Percentiles rank a stretch among this genome's conserved stretches.
Conservation (phyloP, 1,140 invertebrate genomes). For the Phymorhynchus buccinoides region DNA sequence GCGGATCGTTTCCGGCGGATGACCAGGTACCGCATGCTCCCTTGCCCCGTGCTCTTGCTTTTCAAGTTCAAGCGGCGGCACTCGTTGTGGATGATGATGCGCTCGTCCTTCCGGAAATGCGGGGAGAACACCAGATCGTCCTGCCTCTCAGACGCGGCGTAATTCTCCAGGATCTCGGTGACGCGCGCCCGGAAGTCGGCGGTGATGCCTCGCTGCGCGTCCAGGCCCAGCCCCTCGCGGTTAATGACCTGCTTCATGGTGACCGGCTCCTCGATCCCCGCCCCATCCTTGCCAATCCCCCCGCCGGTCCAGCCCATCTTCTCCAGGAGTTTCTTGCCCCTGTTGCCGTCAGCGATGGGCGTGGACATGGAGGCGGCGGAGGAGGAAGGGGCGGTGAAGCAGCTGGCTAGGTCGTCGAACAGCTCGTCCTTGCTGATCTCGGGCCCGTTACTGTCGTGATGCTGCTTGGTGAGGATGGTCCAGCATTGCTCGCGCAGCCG, state of each 20-base stretch:
- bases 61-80: slow-evolving; percentile 74
- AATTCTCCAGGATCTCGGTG: slow-evolving; percentile 57
- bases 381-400: background rate
- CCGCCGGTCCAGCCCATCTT: slow-evolving; percentile 88
- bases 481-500: slow-evolving; percentile 59
- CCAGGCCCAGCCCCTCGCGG: slow-evolving; percentile 61
- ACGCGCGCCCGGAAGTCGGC: slow-evolving; percentile 56
- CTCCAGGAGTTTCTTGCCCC: slow-evolving; percentile 82
- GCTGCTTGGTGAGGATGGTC: slow-evolving; percentile 77
- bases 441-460: slow-evolving; percentile 63
- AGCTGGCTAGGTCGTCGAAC: slow-evolving; percentile 73
- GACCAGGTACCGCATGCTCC: slow-evolving; percentile 73
- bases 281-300: slow-evolving; percentile 80
- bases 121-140: slow-evolving; percentile 80
- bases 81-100: slow-evolving; percentile 78
- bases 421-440: slow-evolving; percentile 60
- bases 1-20: slow-evolving; percentile 74
- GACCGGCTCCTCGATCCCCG: slow-evolving; percentile 81
- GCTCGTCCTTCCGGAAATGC: slow-evolving; percentile 82
- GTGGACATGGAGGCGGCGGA: slow-evolving; percentile 59
- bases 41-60: slow-evolving; percentile 77
- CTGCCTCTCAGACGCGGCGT: slow-evolving; percentile 59
- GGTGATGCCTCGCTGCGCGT: slow-evolving; percentile 52
- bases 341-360: slow-evolving; percentile 74
- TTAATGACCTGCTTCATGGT: slow-evolving; percentile 59